These are phyloP conservation scores for Neoitamus cyanurus DNA, from an alignment of 2,888 invertebrate species.

Conservation along the genomic window DNA sequence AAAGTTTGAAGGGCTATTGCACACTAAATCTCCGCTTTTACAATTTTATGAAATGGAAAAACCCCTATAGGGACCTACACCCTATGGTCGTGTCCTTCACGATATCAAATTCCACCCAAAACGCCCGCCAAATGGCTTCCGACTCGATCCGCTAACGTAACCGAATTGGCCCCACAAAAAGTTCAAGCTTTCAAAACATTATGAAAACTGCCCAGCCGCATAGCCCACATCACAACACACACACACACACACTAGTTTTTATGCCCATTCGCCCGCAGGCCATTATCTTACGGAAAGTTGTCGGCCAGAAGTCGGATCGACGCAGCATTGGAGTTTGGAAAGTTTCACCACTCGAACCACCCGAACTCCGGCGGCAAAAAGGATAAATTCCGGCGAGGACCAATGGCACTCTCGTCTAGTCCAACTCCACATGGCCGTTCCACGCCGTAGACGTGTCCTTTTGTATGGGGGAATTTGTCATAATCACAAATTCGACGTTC, in stretches of 20 bases:
- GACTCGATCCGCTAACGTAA: neutral
- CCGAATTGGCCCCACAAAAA: slow-evolving; percentile 1
- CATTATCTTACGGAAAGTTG: neutral
- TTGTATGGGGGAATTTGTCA: slow-evolving; percentile 27
- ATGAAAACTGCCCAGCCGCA: neutral
- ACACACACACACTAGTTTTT: neutral
- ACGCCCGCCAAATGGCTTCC: neutral
- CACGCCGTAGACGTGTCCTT: neutral
- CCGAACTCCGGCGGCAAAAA: neutral
- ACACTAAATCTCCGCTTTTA: neutral
- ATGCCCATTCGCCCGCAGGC: neutral
- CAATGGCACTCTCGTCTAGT: neutral
- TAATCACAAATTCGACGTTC: slow-evolving; percentile 35
- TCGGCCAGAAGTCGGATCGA: slow-evolving; percentile 3
- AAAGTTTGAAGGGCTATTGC: neutral
- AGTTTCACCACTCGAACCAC: neutral
- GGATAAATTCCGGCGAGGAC: neutral
- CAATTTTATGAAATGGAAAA: neutral
- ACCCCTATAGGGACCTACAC: neutral
- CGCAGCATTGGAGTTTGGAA: slow-evolving; percentile 9
- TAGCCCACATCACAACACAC: neutral
- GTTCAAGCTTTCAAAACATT: neutral
- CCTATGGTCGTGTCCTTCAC: neutral
- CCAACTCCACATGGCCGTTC: neutral
- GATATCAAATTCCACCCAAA: neutral